Evolutionary conservation across 1,140 invertebrate species (phyloP).

Genomic region (Rhopalosiphum padi): DNA sequence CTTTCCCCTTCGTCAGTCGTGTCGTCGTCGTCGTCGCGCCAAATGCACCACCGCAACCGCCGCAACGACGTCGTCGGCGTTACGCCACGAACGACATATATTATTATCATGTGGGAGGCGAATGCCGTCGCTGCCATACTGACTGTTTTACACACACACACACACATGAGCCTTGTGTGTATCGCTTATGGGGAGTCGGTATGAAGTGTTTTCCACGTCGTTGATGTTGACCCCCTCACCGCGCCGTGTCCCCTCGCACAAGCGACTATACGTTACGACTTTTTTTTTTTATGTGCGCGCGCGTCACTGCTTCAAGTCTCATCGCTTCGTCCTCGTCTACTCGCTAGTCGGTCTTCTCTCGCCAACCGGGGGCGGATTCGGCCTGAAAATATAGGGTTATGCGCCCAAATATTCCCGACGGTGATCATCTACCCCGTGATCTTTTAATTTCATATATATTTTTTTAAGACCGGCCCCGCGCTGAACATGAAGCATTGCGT

Average conservation of each 20-base stretch:
- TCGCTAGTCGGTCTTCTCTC: background rate
- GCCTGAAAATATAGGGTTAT: background rate
- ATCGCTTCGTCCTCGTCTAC: background rate
- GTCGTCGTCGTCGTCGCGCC: background rate
- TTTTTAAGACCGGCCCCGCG: background rate
- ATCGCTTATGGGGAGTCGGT: background rate
- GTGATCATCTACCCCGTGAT: background rate
- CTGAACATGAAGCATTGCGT: background rate
- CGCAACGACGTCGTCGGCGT: background rate
- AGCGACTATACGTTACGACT: background rate
- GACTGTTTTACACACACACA: background rate
- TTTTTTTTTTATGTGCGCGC: background rate
- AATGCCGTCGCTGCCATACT: background rate
- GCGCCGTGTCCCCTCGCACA: background rate
- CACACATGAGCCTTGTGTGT: background rate
- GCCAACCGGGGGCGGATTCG: background rate
- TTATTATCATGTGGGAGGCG: background rate
- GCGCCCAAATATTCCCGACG: background rate
- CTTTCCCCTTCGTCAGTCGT: background rate
- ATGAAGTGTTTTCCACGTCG: constrained; percentile 37
- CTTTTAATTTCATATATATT: background rate
- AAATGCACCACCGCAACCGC: background rate
- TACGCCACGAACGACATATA: background rate
- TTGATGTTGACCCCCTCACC: background rate
- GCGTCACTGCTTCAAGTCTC: background rate